Evolutionary conservation across 2,113 vertebrate genomes (phyloP), one percentile per base, ranked within the genome.

Genomic region (Tachysurus fulvidraco): DNA sequence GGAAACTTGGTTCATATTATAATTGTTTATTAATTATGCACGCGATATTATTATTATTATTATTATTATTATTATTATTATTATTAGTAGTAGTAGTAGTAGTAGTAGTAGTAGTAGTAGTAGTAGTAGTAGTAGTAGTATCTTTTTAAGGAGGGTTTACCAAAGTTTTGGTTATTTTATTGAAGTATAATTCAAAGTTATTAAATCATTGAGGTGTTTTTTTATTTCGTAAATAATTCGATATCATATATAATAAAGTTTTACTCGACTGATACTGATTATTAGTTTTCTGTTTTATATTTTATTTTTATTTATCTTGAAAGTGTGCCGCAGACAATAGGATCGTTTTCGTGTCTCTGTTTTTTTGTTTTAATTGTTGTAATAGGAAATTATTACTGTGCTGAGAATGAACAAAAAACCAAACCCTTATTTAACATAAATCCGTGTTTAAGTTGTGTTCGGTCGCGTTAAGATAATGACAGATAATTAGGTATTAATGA

Each of bases 31-130:
- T 44, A 10, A 73, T 73, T 46, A 5, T 23, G 4, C 41, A 73
- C 3, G 41, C 41, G 19, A 36, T 8, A 41, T 73, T 46, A 23
- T 44, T 73, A 23, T 46, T 23, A 44, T 21, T 44, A 44, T 69
- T 17, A 50, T 50, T 50, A 50, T 57, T 57, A 57, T 5, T 57
- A 50, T 57, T 17, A 57, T 57, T 19, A 36, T 36, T 36, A 36
- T 36, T 36, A 36, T 36, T 36, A 36, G 1, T 36, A 36, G 1
- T 36, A 36, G 1, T 57, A 3, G 1, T 36, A 36, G 1, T 57
- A 3, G 1, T 36, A 36, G 1, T 57, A 3, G 1, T 36, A 36
- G 1, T 57, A 3, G 1, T 36, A 36, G 1, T 57, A 3, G 1
- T 36, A 36, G 1, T 57, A 3, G 1, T 36, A 36, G 1, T 36